Percentiles rank a stretch among this genome's conserved stretches.
phyloP scores from a whole-genome alignment of 2,797 vertebrate species.

The Cossypha heuglini region DNA sequence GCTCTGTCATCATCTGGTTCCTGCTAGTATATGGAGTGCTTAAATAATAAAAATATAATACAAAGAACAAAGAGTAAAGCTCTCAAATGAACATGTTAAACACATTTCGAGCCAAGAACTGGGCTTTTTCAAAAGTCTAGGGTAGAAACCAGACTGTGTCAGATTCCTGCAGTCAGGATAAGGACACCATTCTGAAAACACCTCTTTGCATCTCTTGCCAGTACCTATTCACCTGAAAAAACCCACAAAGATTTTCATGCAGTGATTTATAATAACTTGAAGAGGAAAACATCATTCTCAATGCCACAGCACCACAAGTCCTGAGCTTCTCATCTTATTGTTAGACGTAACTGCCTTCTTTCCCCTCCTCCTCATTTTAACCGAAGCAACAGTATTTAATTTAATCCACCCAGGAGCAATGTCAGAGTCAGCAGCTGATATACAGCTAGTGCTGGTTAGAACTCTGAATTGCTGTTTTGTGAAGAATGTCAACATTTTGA shows the following conservation, averaged over 20 bases:
- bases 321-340: neutral
- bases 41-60: constrained; percentile 19
- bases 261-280: neutral
- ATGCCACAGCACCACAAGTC: neutral
- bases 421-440: constrained; percentile 42
- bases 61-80: constrained; percentile 9
- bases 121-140: neutral
- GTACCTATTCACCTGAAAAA: neutral
- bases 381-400: constrained; percentile 35
- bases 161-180: neutral
- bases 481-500: constrained; percentile 57
- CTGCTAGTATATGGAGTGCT: neutral
- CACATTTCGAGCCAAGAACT: neutral
- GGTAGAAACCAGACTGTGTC: neutral
- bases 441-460: constrained; percentile 34
- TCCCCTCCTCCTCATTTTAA: constrained; percentile 13
- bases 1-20: constrained; percentile 17
- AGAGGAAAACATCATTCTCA: neutral
- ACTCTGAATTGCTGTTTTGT: constrained; percentile 32
- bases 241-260: neutral
- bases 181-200: neutral
- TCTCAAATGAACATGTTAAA: neutral
- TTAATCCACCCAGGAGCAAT: constrained; percentile 45
- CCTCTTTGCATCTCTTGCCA: neutral
- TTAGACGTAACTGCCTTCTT: neutral